Conservation (phyloP, 35 echinoderm and acorn worm species). For the Antedon bifida region DNA sequence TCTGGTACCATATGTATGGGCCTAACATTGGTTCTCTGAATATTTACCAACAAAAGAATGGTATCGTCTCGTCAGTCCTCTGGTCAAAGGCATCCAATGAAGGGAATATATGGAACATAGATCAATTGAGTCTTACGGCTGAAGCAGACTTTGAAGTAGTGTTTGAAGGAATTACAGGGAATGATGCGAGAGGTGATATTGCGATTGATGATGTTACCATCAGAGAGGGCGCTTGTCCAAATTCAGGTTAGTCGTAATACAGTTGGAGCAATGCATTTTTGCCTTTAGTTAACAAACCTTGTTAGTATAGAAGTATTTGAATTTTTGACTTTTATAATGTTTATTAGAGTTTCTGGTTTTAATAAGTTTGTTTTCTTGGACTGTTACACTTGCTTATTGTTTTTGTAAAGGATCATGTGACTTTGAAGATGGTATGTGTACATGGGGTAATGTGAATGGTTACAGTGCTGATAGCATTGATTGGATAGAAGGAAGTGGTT, state of each 20-base stretch:
- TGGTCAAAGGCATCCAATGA: not conserved
- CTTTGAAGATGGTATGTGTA: constrained; percentile 14
- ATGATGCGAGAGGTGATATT: constrained; percentile 7
- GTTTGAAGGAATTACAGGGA: not conserved
- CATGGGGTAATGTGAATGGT: constrained; percentile 8
- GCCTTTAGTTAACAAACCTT: no score
- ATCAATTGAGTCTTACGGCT: not conserved
- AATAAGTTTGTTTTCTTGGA: no score
- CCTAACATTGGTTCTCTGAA: constrained; percentile 59
- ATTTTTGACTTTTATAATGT: no score
- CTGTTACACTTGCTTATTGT: not conserved
- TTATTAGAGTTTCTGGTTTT: no score
- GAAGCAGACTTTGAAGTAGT: not conserved
- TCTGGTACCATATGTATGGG: constrained; percentile 94
- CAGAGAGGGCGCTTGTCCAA: not conserved
- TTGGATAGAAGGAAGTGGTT: constrained; percentile 3
- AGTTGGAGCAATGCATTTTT: no score
- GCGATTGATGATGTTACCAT: constrained; percentile 5
- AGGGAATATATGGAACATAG: not conserved
- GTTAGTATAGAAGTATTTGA: no score
- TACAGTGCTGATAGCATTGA: not conserved
- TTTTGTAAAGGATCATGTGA: constrained; percentile 7
- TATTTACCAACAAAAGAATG: constrained; percentile 28
- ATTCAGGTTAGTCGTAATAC: not conserved
- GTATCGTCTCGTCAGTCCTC: not conserved